These are phyloP conservation scores for Carlito syrichta DNA, from an alignment of 2,113 vertebrate genomes.

Conservation along the genomic window DNA sequence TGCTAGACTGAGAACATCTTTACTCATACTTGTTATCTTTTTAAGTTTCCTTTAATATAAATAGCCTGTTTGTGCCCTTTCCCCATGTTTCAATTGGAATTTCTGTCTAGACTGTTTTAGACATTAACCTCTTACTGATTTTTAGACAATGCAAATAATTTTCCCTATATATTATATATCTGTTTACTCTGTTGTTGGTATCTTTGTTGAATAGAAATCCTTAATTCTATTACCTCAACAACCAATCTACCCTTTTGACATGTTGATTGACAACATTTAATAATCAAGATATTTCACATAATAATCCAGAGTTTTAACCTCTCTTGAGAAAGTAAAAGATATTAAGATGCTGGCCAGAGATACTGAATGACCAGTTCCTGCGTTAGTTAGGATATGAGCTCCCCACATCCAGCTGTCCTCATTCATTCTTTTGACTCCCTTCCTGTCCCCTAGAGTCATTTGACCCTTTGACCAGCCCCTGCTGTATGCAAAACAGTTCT, in stretches of 20 bases:
- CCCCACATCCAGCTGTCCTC: background rate
- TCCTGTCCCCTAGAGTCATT: background rate
- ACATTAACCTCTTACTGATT: background rate
- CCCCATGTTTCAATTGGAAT: background rate
- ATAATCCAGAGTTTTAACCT: background rate
- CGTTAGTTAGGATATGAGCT: too few relatives aligned
- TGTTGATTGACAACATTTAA: background rate
- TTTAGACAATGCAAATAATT: background rate
- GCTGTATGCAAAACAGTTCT: background rate
- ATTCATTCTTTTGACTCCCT: background rate
- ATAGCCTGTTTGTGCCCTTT: background rate
- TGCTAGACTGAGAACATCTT: too few relatives aligned
- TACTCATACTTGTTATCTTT: background rate
- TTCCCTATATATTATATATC: background rate
- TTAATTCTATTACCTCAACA: background rate
- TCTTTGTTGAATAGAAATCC: background rate
- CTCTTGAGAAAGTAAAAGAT: background rate
- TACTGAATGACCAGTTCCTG: accelerated
- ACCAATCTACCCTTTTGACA: background rate
- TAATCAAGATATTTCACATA: background rate
- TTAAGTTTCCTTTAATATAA: background rate
- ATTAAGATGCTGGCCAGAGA: background rate
- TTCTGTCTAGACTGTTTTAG: background rate
- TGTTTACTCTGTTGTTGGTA: background rate
- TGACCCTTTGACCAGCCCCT: background rate